Conservation (phyloP, 2,113 vertebrate species). For the Amazona vittata region DNA sequence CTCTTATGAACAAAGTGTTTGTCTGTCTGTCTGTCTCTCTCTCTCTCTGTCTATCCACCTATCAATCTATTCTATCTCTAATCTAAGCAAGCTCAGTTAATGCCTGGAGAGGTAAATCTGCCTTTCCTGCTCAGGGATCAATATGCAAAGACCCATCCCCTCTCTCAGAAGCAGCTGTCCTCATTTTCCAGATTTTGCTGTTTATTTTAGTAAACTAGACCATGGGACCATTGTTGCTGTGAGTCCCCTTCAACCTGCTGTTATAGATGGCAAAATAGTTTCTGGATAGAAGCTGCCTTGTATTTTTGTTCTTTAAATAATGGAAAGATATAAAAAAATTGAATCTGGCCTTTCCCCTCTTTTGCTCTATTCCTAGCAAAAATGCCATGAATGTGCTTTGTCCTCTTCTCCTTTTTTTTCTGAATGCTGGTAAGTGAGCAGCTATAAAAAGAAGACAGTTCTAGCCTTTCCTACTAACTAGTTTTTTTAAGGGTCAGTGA, state of each 20-base stretch:
- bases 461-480: neutral
- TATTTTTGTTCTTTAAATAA: neutral
- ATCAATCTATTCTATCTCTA: neutral
- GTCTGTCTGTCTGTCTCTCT: neutral
- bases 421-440: neutral
- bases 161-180: neutral
- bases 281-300: neutral
- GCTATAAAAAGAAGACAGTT: neutral
- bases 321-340: neutral
- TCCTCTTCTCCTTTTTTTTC: too few relatives aligned
- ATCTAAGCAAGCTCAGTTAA: neutral
- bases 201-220: neutral
- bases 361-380: neutral
- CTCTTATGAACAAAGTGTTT: neutral
- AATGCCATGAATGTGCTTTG: neutral
- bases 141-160: neutral
- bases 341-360: neutral
- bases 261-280: neutral
- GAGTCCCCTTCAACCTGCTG: neutral
- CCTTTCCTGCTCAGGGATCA: neutral
- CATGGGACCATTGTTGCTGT: neutral
- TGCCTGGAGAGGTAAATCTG: neutral
- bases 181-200: neutral
- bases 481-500: neutral
- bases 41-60: neutral